Conservation (phyloP, 2,888 invertebrate species). For the Cephus runcator region DNA sequence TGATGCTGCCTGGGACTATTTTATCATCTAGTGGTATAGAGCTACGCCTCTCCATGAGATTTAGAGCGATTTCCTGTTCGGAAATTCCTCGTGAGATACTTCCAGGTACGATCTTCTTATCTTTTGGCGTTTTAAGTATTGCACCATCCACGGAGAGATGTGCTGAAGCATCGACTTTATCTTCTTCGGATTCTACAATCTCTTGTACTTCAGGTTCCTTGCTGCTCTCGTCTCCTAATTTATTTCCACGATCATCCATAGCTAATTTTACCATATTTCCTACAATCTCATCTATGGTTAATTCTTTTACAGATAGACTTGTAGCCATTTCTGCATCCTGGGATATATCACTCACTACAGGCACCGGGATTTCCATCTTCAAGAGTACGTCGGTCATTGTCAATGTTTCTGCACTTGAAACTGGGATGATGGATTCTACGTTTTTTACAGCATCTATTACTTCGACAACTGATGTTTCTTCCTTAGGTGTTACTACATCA, state of each 20-base stretch:
- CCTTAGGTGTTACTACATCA: neutral
- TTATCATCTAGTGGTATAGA: constrained; percentile 26
- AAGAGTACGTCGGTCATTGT: neutral
- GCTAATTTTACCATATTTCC: constrained; percentile 14
- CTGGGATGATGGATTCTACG: neutral
- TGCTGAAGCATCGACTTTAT: neutral
- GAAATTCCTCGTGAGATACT: constrained; percentile 22
- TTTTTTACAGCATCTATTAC: neutral
- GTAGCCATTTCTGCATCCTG: neutral
- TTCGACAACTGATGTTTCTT: neutral
- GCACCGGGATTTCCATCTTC: neutral
- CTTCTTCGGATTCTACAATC: neutral
- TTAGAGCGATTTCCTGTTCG: constrained; percentile 13
- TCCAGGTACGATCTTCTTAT: constrained; percentile 19
- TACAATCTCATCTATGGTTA: constrained; percentile 44
- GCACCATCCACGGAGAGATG: neutral
- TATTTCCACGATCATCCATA: neutral
- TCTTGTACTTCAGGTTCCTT: neutral
- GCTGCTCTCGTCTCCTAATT: neutral
- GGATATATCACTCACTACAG: neutral
- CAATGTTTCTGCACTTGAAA: too few species aligned
- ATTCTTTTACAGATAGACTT: constrained; percentile 20
- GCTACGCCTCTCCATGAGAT: constrained; percentile 6
- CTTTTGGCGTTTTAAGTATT: constrained; percentile 16
- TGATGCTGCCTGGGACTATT: constrained; percentile 28